A percentile compares a stretch with the other conserved stretches of the same genome.
Conservation (phyloP, 2,797 vertebrate genomes). For the Todus mexicanus region DNA sequence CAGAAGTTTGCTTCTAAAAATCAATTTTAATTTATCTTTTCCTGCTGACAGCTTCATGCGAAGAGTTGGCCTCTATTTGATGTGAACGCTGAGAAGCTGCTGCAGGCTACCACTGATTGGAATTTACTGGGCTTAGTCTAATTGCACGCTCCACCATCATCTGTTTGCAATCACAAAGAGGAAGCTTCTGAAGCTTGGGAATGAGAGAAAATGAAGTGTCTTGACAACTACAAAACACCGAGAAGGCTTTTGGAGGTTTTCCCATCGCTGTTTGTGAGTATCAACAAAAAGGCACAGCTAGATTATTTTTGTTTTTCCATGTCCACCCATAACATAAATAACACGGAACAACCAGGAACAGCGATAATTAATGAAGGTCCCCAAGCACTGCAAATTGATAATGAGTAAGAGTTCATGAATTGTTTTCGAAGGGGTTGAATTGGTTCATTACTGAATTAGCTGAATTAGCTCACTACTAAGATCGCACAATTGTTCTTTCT, state of each 20-base stretch:
- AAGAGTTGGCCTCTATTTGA: slow-evolving; percentile 30
- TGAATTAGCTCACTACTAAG: slow-evolving; percentile 8
- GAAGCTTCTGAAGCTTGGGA: slow-evolving; percentile 62
- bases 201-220: slow-evolving; percentile 53
- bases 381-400: not conserved
- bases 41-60: slow-evolving; percentile 41
- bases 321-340: not conserved
- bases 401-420: not conserved
- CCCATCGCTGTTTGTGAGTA: slow-evolving; percentile 6
- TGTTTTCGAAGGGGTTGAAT: slow-evolving; percentile 14
- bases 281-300: not conserved
- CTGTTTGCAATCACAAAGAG: slow-evolving; percentile 65
- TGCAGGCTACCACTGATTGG: slow-evolving; percentile 59
- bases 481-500: not conserved
- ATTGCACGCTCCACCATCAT: slow-evolving; percentile 53
- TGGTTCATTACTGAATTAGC: slow-evolving; percentile 1
- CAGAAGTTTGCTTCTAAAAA: slow-evolving; percentile 28
- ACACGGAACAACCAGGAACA: not conserved
- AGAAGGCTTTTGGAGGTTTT: slow-evolving; percentile 38
- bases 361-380: not conserved
- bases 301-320: not conserved
- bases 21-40: slow-evolving; percentile 54
- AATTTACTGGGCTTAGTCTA: slow-evolving; percentile 53
- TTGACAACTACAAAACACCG: slow-evolving; percentile 47
- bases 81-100: slow-evolving; percentile 50